phyloP scores from a whole-genome alignment of 2,888 invertebrate genomes.

The Diarsia rubi region DNA sequence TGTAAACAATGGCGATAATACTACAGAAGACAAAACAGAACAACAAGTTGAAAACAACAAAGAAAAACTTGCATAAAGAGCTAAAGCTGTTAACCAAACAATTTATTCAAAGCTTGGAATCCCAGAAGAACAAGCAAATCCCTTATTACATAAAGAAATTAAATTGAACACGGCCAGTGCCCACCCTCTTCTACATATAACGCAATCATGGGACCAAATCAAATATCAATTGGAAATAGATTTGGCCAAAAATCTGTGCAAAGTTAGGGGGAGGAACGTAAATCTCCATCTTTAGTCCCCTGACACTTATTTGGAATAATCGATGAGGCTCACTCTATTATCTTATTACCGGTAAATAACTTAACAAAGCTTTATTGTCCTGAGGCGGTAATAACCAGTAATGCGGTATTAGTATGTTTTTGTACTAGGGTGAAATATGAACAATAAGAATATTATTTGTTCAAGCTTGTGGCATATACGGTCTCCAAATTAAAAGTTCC shows the following conservation, averaged over 20 bases:
- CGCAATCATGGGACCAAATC: conserved; percentile 66
- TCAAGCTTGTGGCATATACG: background rate
- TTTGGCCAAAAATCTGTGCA: conserved; percentile 69
- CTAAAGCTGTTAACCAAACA: conserved; percentile 25
- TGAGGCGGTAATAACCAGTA: conserved; percentile 14
- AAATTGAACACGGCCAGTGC: conserved; percentile 62
- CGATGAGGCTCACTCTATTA: conserved; percentile 64
- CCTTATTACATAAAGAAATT: conserved; percentile 58
- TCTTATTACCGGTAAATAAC: conserved; percentile 65
- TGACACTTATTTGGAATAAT: conserved; percentile 66
- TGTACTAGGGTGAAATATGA: conserved; percentile 10
- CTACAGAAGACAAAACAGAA: background rate
- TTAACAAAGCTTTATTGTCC: conserved; percentile 49
- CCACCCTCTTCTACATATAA: conserved; percentile 67
- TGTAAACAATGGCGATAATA: background rate
- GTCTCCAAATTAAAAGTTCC: background rate
- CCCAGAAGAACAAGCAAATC: conserved; percentile 53
- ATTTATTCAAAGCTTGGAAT: conserved; percentile 51
- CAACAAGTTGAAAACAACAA: background rate
- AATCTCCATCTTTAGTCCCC: conserved; percentile 69
- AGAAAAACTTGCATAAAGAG: background rate
- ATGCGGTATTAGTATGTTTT: background rate
- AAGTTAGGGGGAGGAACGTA: conserved; percentile 64
- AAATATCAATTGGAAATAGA: conserved; percentile 73
- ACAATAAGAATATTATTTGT: background rate